Base-by-base conservation (phyloP, 2,113 vertebrate genomes). In the Plestiodon gilberti region DNA sequence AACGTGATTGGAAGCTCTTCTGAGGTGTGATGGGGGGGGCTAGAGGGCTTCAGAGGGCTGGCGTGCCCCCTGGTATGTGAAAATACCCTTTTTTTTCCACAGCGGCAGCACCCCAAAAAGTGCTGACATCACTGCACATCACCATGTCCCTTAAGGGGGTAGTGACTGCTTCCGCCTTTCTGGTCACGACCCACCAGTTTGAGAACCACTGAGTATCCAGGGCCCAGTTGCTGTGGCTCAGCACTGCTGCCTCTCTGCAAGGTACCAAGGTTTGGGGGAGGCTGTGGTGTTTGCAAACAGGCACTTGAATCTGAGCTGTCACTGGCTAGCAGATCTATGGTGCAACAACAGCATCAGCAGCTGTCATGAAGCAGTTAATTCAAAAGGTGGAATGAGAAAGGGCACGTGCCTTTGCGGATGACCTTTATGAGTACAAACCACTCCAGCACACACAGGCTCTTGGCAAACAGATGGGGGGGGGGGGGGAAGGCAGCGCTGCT, bases 401-500 rank as follows among this genome's bases (percentile, higher is more conserved):
- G 55, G 23, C 61, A 81, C 48, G 25, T 74, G 77, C 28, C 70
- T 81, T 52, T 1, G 30, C 73, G 33, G 48, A 82, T 82, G 35
- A 88, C 61, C 73, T 84, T 59, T 17, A 5, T 13, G 48, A 11
- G 23, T 62, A 88, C 28, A 62, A 59, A 82, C 78, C 30, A 70
- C 15, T 64, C 1, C 3, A 17, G 38, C 22, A 1, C 2, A 48
- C 1, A 81, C 69, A 74, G 43, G 4, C 75, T 78, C 84, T 30
- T 23, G 20, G 81, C 85, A 88, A 92, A 88, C 18, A 38, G 76
- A 89, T 35, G 52, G 74, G 2, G 22, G 18, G 48, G 10, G 73
- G 40, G 6, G 23, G 85, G 65, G 4, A 30, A 38, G 61, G 78
- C 28, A 35, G 82, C 55, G 48, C 67, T 18, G 20, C 30, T 76